Conservation (phyloP, 2,797 vertebrate genomes). For the Falco cherrug region DNA sequence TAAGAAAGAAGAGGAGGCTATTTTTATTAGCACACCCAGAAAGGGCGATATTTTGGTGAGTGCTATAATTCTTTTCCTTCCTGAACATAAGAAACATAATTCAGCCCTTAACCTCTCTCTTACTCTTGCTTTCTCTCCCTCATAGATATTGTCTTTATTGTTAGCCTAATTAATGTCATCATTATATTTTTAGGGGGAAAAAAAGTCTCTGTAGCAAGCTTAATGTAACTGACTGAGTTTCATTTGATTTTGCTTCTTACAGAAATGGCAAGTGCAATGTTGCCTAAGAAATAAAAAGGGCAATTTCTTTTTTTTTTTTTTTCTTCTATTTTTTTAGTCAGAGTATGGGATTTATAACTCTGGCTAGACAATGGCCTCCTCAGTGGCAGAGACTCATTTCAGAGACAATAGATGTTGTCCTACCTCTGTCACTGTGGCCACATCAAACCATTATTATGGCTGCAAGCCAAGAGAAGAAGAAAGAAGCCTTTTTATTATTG, state of each 20-base stretch:
- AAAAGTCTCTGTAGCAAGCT: background rate
- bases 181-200: background rate
- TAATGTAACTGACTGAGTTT: background rate
- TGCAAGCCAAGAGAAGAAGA: slow-evolving; percentile 23
- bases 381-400: slow-evolving; percentile 12
- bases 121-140: background rate
- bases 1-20: background rate
- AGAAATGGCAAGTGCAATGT: background rate
- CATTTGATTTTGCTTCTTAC: background rate
- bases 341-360: background rate
- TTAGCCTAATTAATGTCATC: slow-evolving; percentile 6
- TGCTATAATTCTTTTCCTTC: background rate
- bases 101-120: background rate
- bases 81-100: background rate
- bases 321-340: background rate
- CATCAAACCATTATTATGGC: slow-evolving; percentile 16
- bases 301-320: background rate
- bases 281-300: background rate
- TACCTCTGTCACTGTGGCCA: slow-evolving; percentile 29
- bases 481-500: slow-evolving; percentile 30
- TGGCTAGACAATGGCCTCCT: background rate
- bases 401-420: slow-evolving; percentile 46
- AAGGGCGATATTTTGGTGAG: background rate
- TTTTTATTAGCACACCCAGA: background rate
- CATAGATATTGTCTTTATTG: background rate